phyloP scores from a whole-genome alignment of 2,888 invertebrate genomes.

The Ceramica pisi region DNA sequence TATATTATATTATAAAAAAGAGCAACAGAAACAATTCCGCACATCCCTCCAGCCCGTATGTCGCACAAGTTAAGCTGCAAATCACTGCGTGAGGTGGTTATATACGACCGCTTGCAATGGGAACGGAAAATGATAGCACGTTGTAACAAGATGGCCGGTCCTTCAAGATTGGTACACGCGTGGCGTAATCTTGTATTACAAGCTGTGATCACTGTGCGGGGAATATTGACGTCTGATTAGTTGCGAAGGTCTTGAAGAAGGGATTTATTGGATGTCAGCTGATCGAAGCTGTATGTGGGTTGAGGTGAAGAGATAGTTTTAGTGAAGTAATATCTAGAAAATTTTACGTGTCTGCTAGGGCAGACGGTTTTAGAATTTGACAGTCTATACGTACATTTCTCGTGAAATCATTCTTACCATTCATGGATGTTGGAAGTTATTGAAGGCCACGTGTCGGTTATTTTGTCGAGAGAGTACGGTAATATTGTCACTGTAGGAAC shows the following conservation, averaged over 20 bases:
- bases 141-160: conserved; percentile 44
- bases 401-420: no score
- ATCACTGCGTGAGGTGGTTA: conserved; percentile 83
- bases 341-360: no score
- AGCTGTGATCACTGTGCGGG: conserved; percentile 41
- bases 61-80: conserved; percentile 75
- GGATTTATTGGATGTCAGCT: conserved; percentile 43
- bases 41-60: conserved; percentile 66
- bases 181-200: conserved; percentile 52
- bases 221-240: conserved; percentile 54
- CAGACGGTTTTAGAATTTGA: no score
- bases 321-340: accelerated
- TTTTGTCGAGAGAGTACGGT: no score
- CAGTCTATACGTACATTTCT: no score
- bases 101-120: conserved; percentile 77
- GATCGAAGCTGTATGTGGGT: conserved; percentile 17
- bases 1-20: no score
- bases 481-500: no score
- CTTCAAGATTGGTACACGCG: conserved; percentile 43
- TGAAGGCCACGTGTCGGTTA: no score
- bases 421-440: no score
- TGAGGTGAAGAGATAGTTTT: conserved; percentile 29
- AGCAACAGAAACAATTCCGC: neutral
- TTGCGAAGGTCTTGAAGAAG: conserved; percentile 22
- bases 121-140: conserved; percentile 76